phyloP scores from a whole-genome alignment of 2,113 vertebrate genomes.

The Osmerus eperlanus region DNA sequence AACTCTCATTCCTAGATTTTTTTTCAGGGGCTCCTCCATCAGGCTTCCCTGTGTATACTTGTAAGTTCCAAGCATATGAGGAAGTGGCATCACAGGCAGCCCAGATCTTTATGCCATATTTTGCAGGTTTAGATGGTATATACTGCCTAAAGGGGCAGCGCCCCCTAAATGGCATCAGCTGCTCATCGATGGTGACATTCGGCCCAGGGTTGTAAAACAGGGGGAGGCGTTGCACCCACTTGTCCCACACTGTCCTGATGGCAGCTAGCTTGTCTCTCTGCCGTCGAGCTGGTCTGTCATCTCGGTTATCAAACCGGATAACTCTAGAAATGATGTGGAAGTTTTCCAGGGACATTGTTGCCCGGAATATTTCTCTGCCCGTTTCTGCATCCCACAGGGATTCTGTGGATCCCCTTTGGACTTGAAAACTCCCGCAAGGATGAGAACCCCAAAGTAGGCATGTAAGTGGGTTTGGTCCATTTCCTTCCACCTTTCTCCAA shows the following conservation, averaged over 20 bases:
- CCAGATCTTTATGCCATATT: slow-evolving; percentile 13
- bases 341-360: too few species aligned
- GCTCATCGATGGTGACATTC: too few species aligned
- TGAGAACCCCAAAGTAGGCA: too few species aligned
- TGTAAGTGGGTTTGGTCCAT: too few species aligned
- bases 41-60: slow-evolving; percentile 21
- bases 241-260: slow-evolving; percentile 23
- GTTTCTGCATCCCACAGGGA: too few species aligned
- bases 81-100: neutral
- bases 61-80: slow-evolving; percentile 2
- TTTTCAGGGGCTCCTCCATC: slow-evolving; percentile 16
- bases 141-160: too few species aligned
- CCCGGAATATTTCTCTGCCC: too few species aligned
- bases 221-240: slow-evolving; percentile 12
- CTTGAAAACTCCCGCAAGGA: too few species aligned
- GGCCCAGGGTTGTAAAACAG: slow-evolving; percentile 13
- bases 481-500: too few species aligned
- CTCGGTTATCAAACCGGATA: neutral
- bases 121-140: neutral
- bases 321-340: neutral
- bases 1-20: slow-evolving; percentile 5
- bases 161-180: too few species aligned
- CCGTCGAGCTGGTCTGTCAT: neutral
- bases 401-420: too few species aligned
- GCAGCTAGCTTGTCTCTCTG: slow-evolving; percentile 24